Evolutionary conservation across 2,797 vertebrate genomes (phyloP), one percentile per base, ranked within the genome.

Genomic region (Thaleichthys pacificus): DNA sequence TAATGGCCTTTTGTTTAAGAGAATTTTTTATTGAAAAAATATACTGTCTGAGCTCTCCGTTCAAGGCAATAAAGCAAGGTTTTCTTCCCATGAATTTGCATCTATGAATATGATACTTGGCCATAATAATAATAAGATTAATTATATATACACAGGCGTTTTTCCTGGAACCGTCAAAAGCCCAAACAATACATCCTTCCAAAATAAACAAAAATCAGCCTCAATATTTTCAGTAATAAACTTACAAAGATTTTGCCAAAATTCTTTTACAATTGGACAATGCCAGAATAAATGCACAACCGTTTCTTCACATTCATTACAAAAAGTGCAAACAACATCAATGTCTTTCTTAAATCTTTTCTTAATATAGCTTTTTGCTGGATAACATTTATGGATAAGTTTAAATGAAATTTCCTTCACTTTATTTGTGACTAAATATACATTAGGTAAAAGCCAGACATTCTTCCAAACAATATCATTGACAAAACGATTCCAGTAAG

Each of bases 251-350:
- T 26, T 22, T 61, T 61, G 57, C 56, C 57, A 60, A 8, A n/a
- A 60, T 21, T 58, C 2, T 58, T 17, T 58, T 19, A 58, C 56
- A 58, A 12, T 21, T 19, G 56, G 56, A 21, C 57, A 60, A n/a
- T 60, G 57, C 57, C 57, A 60, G n/a, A 60, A 60, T 21, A 60
- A 60, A 60, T 60, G 57, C n/a, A 24, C 57, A 60, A 61, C 58
- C 8, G n/a, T n/a, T 61, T 57, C 56, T 57, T 57, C 56, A 57
- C 26, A 26, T 57, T 57, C 56, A 19, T 57, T 57, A 57, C 56
- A 57, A 57, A 57, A 57, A 57, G 17, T 57, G 12, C 56, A 57
- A 7, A 57, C 21, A 57, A 57, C 56, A 57, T 57, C 56, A 57
- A 57, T 57, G 15, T 57, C 56, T 57, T 14, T 57, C 54, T n/a